A percentile compares a stretch with the other conserved stretches of the same genome.
These are phyloP conservation scores for Cryptoprocta ferox DNA, from an alignment of 2,797 vertebrate species.

Conservation along the genomic window DNA sequence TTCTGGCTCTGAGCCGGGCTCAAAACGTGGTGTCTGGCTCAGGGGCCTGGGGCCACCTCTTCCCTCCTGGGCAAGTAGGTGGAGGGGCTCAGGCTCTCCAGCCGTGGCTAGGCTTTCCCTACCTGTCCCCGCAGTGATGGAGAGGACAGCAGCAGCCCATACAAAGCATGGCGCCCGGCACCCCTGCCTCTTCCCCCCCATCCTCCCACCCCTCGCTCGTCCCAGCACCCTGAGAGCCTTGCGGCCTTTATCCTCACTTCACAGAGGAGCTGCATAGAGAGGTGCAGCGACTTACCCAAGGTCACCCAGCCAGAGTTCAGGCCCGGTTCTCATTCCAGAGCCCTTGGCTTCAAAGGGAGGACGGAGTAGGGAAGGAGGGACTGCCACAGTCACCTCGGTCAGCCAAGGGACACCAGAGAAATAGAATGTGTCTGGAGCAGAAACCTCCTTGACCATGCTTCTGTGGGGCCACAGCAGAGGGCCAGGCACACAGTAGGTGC, in stretches of 20 bases:
- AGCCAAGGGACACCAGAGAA: neutral
- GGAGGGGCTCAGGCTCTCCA: neutral
- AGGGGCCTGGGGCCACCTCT: conserved; percentile 47
- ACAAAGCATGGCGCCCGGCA: neutral
- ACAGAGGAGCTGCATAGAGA: neutral
- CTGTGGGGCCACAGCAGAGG: neutral
- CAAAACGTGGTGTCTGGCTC: conserved; percentile 41
- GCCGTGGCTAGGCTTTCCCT: neutral
- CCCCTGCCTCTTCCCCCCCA: neutral
- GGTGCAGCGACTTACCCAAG: neutral
- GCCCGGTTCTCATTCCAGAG: neutral
- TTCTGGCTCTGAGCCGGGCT: conserved; percentile 60
- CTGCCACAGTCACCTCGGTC: neutral
- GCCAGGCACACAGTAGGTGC: neutral
- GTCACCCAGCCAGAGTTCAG: neutral
- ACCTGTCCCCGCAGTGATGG: neutral
- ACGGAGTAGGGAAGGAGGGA: neutral
- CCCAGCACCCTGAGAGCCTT: neutral
- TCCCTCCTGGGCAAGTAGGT: too few relatives aligned
- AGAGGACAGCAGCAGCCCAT: neutral
- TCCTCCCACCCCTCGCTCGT: neutral
- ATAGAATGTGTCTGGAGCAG: neutral
- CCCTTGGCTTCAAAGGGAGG: neutral
- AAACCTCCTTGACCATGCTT: neutral
- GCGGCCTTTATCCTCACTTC: neutral